phyloP scores from a whole-genome alignment of 1,140 invertebrate genomes.

The Tetramorium simillimum region DNA sequence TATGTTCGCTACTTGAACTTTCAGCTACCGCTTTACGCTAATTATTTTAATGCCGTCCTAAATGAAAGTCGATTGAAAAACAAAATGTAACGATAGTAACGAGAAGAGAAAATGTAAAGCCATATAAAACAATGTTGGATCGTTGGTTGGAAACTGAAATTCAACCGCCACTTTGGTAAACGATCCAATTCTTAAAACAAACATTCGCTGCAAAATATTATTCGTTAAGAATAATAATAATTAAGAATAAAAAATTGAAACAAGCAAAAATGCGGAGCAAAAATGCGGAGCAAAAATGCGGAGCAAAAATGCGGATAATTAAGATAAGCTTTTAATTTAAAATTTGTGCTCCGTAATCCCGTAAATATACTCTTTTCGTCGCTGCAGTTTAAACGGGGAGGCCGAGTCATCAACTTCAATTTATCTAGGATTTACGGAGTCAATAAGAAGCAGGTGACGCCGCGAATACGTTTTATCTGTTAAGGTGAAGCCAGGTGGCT shows the following conservation, averaged over 20 bases:
- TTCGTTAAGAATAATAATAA: background rate
- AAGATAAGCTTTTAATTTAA: background rate
- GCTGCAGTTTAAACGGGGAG: background rate
- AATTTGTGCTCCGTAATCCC: background rate
- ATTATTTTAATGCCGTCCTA: background rate
- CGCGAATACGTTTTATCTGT: constrained; percentile 30
- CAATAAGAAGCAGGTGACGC: constrained; percentile 46
- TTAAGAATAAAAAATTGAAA: background rate
- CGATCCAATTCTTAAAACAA: background rate
- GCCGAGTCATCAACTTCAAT: constrained; percentile 11
- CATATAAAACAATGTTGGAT: background rate
- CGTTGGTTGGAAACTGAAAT: background rate
- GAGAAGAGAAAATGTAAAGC: background rate
- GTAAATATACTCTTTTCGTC: background rate
- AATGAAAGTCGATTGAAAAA: background rate
- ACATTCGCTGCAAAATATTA: background rate
- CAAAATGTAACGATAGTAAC: background rate
- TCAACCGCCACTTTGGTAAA: background rate
- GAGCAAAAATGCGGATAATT: too few species aligned
- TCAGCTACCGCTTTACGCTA: background rate
- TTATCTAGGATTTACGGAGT: constrained; percentile 19
- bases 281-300: too few species aligned
- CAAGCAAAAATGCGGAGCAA: background rate
- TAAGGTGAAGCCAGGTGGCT: constrained; percentile 40
- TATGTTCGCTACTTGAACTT: constrained; percentile 20